phyloP scores from a whole-genome alignment of 2,888 invertebrate genomes.

The Lasioglossum zephyrum region DNA sequence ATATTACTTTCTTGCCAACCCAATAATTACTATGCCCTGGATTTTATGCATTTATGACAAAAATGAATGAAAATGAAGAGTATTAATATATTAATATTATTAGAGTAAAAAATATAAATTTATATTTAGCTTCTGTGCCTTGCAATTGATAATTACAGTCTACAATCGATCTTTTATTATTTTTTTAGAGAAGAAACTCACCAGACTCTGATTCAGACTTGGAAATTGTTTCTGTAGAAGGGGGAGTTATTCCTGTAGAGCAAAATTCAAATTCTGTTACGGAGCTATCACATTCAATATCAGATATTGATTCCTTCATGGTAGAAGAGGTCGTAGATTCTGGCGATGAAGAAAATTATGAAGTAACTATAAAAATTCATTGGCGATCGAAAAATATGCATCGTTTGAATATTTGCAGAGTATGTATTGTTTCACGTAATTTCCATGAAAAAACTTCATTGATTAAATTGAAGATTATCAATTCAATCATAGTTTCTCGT shows the following conservation, averaged over 20 bases:
- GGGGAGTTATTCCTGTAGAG: not conserved
- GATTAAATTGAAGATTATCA: not conserved
- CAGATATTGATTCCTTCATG: conserved; percentile 38
- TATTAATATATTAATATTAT: too few relatives aligned
- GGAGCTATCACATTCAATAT: not conserved
- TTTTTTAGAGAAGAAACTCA: conserved; percentile 20
- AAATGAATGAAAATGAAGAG: too few relatives aligned
- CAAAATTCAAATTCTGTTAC: not conserved
- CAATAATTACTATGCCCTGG: too few relatives aligned
- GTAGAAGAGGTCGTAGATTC: conserved; percentile 43
- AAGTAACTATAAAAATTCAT: conserved; percentile 75
- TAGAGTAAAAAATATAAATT: too few relatives aligned
- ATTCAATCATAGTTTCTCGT: not conserved
- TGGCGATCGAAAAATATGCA: conserved; percentile 77
- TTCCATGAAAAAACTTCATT: not conserved
- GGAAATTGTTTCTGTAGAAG: conserved; percentile 47
- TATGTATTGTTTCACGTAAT: conserved; percentile 46
- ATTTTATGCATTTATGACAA: too few relatives aligned
- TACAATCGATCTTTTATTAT: not conserved
- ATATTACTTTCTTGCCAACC: too few relatives aligned
- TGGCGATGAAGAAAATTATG: conserved; percentile 71
- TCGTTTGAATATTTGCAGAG: conserved; percentile 71
- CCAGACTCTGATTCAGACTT: conserved; percentile 30
- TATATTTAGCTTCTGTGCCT: too few relatives aligned
- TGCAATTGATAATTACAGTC: not conserved